Conservation (phyloP, 2,797 vertebrate genomes). For the Phaenicophaeus curvirostris region DNA sequence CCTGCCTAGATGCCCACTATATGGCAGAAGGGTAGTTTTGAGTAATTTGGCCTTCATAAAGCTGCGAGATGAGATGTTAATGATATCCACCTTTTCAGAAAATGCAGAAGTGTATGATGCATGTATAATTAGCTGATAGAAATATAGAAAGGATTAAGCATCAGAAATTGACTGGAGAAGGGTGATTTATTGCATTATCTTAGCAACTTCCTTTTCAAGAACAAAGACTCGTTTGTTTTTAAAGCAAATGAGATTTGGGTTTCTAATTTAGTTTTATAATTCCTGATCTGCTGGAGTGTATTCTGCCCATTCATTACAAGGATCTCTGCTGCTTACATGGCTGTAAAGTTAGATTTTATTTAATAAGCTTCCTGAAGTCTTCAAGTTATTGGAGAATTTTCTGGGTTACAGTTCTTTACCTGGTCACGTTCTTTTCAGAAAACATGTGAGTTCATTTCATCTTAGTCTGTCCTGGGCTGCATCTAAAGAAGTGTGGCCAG, state of each 20-base stretch:
- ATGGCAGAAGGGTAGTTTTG: background rate
- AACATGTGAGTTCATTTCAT: background rate
- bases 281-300: conserved; percentile 5
- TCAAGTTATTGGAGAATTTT: background rate
- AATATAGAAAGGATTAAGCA: conserved; percentile 12
- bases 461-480: too few species aligned
- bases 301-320: conserved; percentile 41
- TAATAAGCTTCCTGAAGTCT: background rate
- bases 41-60: background rate
- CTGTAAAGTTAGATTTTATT: conserved; percentile 9
- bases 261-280: conserved; percentile 54
- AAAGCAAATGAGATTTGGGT: conserved; percentile 40
- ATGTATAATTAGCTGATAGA: background rate
- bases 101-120: background rate
- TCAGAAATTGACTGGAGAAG: background rate
- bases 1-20: background rate
- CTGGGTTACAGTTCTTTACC: background rate
- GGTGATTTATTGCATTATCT: conserved; percentile 10
- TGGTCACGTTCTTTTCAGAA: background rate
- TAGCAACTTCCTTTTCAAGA: conserved; percentile 32
- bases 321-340: conserved; percentile 18
- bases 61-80: background rate
- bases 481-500: too few species aligned
- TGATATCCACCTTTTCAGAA: background rate
- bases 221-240: conserved; percentile 30